A percentile compares a stretch with the other conserved stretches of the same genome.
phyloP scores from a whole-genome alignment of 2,888 invertebrate species.

The Dryomyza anilis region DNA sequence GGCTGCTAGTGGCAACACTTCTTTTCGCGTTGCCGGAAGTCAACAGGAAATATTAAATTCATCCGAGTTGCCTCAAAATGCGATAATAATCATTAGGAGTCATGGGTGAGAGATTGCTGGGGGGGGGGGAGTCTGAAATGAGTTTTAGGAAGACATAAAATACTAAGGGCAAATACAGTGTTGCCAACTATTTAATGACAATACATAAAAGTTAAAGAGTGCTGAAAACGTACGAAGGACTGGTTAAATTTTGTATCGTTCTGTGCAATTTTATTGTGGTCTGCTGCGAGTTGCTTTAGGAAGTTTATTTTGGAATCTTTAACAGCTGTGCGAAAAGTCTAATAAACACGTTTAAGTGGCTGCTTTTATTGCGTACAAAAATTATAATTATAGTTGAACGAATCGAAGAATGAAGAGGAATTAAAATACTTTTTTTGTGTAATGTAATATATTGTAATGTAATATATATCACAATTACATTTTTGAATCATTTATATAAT shows the following conservation, averaged over 20 bases:
- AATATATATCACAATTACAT: too few species aligned
- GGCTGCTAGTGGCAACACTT: too few species aligned
- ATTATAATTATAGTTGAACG: too few species aligned
- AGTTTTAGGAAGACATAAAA: neutral
- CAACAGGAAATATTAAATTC: conserved; percentile 12
- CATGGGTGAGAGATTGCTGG: neutral
- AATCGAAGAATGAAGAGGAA: too few species aligned
- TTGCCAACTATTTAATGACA: conserved; percentile 14
- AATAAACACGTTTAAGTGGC: neutral
- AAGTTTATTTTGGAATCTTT: neutral
- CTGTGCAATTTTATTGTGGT: neutral
- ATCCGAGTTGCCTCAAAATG: conserved; percentile 12
- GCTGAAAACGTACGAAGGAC: neutral
- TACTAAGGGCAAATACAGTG: neutral
- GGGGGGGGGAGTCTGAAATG: neutral
- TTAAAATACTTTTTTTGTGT: too few species aligned
- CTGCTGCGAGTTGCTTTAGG: neutral
- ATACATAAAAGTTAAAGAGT: conserved; percentile 5
- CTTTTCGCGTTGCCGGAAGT: conserved; percentile 10
- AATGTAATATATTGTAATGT: too few species aligned
- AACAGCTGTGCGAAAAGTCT: neutral
- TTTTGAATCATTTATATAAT: too few species aligned
- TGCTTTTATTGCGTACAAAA: too few species aligned
- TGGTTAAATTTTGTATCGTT: neutral
- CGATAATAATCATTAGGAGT: conserved; percentile 9